Conservation (phyloP, 2,888 invertebrate species). For the Eupeodes latifasciatus region DNA sequence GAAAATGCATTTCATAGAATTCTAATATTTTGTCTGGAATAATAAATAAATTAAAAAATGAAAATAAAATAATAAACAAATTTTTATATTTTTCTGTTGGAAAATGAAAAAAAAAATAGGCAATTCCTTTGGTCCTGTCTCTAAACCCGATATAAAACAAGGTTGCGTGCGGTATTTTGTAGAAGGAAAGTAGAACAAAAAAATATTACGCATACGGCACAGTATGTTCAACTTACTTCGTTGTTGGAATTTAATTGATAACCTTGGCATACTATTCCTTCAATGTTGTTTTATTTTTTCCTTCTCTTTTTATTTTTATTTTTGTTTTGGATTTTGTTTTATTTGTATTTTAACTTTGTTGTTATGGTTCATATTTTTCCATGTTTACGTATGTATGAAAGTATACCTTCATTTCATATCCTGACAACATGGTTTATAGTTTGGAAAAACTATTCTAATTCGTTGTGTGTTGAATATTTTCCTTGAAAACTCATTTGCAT, state of each 20-base stretch:
- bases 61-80: conserved; percentile 77
- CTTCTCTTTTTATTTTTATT: background rate
- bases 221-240: conserved; percentile 29
- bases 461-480: conserved; percentile 30
- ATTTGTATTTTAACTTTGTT: conserved; percentile 26
- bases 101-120: conserved; percentile 6
- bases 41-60: conserved; percentile 76
- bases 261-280: conserved; percentile 62
- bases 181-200: conserved; percentile 8
- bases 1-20: conserved; percentile 90
- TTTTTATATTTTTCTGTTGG: background rate
- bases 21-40: conserved; percentile 89
- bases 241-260: conserved; percentile 50
- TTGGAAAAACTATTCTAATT: conserved; percentile 27
- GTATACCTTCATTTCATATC: background rate
- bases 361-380: conserved; percentile 35
- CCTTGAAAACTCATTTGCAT: conserved; percentile 56
- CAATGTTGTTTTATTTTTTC: background rate
- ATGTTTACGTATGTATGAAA: background rate
- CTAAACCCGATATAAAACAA: conserved; percentile 41
- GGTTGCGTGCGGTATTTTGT: conserved; percentile 53
- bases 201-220: conserved; percentile 58
- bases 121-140: background rate
- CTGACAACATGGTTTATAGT: conserved; percentile 8
- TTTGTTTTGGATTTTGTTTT: background rate